These are phyloP conservation scores for Orycteropus afer DNA, from an alignment of 2,113 vertebrate genomes.

Conservation along the genomic window DNA sequence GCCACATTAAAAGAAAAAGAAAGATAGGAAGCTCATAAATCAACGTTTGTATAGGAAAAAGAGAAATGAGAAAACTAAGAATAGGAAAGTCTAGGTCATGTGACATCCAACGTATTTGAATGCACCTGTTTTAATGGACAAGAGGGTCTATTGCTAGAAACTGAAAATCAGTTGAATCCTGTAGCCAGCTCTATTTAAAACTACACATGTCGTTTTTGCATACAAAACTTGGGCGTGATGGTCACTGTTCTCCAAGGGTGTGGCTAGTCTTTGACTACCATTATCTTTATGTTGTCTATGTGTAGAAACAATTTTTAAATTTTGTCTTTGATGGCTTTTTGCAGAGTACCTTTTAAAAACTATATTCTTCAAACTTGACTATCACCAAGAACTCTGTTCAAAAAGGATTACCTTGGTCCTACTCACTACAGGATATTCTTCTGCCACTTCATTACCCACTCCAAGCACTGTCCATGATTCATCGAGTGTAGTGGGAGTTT, in stretches of 20 bases:
- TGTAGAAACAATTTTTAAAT: background rate
- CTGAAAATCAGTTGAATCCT: background rate
- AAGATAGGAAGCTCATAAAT: background rate
- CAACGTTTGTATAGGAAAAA: background rate
- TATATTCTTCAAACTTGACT: background rate
- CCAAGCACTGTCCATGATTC: slow-evolving; percentile 66
- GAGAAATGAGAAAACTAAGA: background rate
- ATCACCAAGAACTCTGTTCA: background rate
- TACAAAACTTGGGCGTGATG: background rate
- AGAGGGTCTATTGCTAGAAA: slow-evolving; percentile 14
- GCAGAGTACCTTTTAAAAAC: background rate
- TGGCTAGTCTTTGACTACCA: background rate
- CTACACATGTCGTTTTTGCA: background rate
- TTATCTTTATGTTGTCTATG: background rate
- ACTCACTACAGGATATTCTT: fast-evolving
- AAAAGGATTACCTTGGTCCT: background rate
- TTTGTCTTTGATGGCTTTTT: background rate
- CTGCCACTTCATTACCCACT: slow-evolving; percentile 43
- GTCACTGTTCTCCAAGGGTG: background rate
- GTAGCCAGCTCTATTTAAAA: background rate
- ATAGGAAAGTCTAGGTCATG: background rate
- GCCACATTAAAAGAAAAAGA: background rate
- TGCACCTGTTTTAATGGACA: background rate
- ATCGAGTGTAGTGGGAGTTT: background rate
- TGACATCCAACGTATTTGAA: background rate